Evolutionary conservation across 2,113 vertebrate genomes (phyloP), one percentile per base, ranked within the genome.

Genomic region (Scomber colias): DNA sequence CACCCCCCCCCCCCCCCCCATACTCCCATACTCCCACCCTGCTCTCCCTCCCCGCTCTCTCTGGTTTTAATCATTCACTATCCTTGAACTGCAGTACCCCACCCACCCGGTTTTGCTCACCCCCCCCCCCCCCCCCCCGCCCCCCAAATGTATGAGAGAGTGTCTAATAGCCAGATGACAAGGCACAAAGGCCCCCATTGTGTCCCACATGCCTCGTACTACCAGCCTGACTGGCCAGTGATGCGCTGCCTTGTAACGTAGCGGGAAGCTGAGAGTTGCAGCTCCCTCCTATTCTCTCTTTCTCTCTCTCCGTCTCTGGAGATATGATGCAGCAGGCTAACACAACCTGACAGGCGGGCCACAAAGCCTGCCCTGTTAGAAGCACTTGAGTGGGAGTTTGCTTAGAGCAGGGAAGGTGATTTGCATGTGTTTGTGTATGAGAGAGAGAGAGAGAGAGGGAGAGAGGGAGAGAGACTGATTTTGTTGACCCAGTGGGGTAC

Each of bases 131-230:
- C 24, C 24, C 24, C 24, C 24, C 21, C 12, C 19, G 9, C 53
- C 1, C 15, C 19, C 51, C 17, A 74, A 57, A 31, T 30, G 64
- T 91, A 83, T 88, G 71, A 57, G 75, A 71, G 89, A 91, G 31
- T 86, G 74, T 85, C 92, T 94, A 85, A 92, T 93, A 92, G 84
- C 82, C 89, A 86, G 82, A 95, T 95, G 95, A 95, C 90, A 87
- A 92, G 59, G 80, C 89, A 95, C 94, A 96, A 95, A 95, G 92
- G 87, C 90, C 81, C 75, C 81, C 83, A 95, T 95, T 96, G 96
- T 97, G 87, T 85, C 77, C 72, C 91, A 24, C 80, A 75, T 90
- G 88, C 94, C 87, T 95, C 89, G 90, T 84, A 91, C 91, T 81
- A 86, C 89, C 93, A 92, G 93, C 91, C 81, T 83, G 85, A 80